phyloP scores from a whole-genome alignment of 2,888 invertebrate genomes.

The Alcis repandata region DNA sequence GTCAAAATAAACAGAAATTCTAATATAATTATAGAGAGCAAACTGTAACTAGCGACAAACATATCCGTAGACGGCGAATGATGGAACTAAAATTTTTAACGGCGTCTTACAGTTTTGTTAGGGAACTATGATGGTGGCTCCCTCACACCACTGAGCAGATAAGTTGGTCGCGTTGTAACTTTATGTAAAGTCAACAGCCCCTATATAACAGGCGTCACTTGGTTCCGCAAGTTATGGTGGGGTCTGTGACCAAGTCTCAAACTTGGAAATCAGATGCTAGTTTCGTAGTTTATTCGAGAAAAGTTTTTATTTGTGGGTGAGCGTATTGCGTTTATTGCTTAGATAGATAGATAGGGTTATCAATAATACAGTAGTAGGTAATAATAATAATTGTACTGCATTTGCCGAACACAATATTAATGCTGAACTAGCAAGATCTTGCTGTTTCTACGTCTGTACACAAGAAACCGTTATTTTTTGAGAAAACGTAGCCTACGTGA shows the following conservation, averaged over 20 bases:
- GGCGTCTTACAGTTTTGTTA: not conserved
- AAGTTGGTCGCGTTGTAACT: conserved; percentile 37
- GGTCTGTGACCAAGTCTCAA: conserved; percentile 46
- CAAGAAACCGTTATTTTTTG: no score
- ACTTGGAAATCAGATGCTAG: conserved; percentile 47
- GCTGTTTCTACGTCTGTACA: no score
- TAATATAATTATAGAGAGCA: conserved; percentile 32
- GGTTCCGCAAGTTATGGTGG: conserved; percentile 52
- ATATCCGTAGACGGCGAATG: not conserved
- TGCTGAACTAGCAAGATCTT: no score
- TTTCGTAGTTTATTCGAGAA: conserved; percentile 35
- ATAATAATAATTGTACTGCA: no score
- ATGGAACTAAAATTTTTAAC: not conserved
- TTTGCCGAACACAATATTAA: no score
- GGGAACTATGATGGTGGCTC: not conserved
- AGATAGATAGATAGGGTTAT: no score
- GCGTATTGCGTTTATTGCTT: conserved; percentile 11
- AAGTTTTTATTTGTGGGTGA: conserved; percentile 7
- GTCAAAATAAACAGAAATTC: conserved; percentile 37
- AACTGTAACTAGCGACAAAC: conserved; percentile 36
- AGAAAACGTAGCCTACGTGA: no score
- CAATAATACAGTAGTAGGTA: no score
- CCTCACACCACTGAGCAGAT: not conserved
- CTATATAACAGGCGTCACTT: conserved; percentile 48
- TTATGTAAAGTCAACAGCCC: conserved; percentile 49